Base-by-base conservation (phyloP, 2,113 vertebrate species). In the Hyperoodon ampullatus region DNA sequence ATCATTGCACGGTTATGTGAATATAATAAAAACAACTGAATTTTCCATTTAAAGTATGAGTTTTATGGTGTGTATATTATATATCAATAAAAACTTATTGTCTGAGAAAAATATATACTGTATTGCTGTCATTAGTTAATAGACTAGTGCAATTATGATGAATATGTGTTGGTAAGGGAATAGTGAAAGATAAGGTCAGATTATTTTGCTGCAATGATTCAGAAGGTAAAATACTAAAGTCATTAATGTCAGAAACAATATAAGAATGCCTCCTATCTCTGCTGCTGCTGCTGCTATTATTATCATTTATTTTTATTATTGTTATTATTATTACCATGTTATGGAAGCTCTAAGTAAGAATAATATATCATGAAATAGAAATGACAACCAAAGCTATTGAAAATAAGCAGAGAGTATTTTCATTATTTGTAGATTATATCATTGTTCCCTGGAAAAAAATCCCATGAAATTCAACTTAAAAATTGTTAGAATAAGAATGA, bases 161-260 rank as follows among this genome's bases (percentile, higher is more conserved):
- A 35, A 35, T 71, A 89, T 84, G 15, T 39, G 10, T 92, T 77
- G 33, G 55, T 80, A 78, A 78, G 30, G 23, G 8, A 83, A 84
- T 63, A 94, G 50, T 78, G 44, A 94, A 94, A 88, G 26, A 50
- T 39, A 9, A 77, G 13, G 8, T 19, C 53, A 78, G 68, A 95
- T 65, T 39, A 55, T 81, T 82, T 91, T 74, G 24, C 6, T 78
- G 28, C n/a, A 72, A 33, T 72, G 19, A 72, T 78, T 85, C 19
- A 28, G 19, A 89, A 93, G 35, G 33, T 60, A 93, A 93, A 93
- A 90, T 89, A 42, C 33, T 66, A 21, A 92, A 85, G 16, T 72
- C 28, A 68, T 61, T 86, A 74, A 71, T 61, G 16, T 71, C 44
- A 71, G 63, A 63, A 93, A 93, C 65, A 89, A 72, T 47, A n/a